Evolutionary conservation across 2,797 vertebrate genomes (phyloP).

Genomic region (Ctenopoma kingsleyae): DNA sequence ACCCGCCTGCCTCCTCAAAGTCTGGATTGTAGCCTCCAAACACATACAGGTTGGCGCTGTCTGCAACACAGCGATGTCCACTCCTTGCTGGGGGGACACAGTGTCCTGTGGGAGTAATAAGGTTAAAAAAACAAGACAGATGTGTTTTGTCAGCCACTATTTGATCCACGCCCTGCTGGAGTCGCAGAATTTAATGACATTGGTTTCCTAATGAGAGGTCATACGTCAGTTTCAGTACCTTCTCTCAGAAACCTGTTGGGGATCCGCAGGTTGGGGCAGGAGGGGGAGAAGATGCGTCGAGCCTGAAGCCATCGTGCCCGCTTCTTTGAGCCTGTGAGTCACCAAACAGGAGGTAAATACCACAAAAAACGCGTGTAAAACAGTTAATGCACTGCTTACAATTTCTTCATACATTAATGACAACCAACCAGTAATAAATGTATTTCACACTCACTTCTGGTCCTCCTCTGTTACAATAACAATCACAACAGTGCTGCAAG

Average conservation of each 20-base stretch:
- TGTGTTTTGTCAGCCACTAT: too few relatives aligned
- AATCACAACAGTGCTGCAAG: neutral
- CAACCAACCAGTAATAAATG: too few relatives aligned
- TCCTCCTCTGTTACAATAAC: neutral
- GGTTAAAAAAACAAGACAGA: neutral
- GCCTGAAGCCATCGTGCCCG: slow-evolving; percentile 87
- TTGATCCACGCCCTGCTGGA: too few relatives aligned
- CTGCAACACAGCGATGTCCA: slow-evolving; percentile 96
- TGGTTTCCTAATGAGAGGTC: neutral
- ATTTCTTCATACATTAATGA: too few relatives aligned
- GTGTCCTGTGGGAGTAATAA: slow-evolving; percentile 82
- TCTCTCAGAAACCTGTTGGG: slow-evolving; percentile 90
- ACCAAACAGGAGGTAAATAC: slow-evolving; percentile 7
- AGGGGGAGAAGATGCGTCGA: slow-evolving; percentile 88
- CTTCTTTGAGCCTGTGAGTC: slow-evolving; percentile 86
- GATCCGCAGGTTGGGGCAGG: slow-evolving; percentile 88
- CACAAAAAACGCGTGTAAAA: slow-evolving; percentile 5
- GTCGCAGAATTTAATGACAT: neutral
- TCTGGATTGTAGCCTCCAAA: slow-evolving; percentile 98
- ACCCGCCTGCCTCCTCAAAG: slow-evolving; percentile 94
- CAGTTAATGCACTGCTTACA: neutral
- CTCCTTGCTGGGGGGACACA: slow-evolving; percentile 93
- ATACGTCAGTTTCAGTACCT: slow-evolving; percentile 64
- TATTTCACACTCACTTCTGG: too few relatives aligned
- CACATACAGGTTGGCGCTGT: slow-evolving; percentile 93